Percentiles rank a stretch among this genome's conserved stretches.
Conservation (phyloP, 2,113 vertebrate genomes). For the Lycocorax pyrrhopterus region DNA sequence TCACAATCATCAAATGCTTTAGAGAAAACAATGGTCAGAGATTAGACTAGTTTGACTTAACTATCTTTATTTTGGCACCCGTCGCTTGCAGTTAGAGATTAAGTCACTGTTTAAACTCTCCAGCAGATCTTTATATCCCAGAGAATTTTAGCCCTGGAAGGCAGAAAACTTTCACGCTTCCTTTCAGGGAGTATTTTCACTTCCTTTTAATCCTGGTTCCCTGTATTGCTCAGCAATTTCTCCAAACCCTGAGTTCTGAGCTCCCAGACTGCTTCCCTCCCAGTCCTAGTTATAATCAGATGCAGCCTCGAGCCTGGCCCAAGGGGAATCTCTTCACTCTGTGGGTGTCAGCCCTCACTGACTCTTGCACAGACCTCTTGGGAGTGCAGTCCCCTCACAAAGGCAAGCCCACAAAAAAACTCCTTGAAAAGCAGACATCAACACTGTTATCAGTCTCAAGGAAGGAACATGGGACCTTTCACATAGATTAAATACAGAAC, state of each 20-base stretch:
- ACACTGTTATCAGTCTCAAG: not conserved
- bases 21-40: not conserved
- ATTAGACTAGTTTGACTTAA: not conserved
- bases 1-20: not conserved
- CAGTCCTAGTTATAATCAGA: not conserved
- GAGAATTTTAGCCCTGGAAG: not conserved
- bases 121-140: not conserved
- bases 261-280: not conserved
- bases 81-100: not conserved
- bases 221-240: not conserved
- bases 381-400: not conserved
- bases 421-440: not conserved
- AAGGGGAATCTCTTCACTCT: not conserved
- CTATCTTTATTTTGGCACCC: not conserved
- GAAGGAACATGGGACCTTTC: not conserved
- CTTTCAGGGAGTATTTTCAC: not conserved
- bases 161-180: not conserved
- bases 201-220: not conserved
- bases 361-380: accelerated
- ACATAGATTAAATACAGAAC: not conserved
- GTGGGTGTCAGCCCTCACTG: not conserved
- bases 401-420: not conserved
- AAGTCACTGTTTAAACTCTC: not conserved
- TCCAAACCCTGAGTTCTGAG: not conserved
- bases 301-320: accelerated